phyloP scores from a whole-genome alignment of 1,140 invertebrate genomes.

The Trichomalopsis sarcophagae region DNA sequence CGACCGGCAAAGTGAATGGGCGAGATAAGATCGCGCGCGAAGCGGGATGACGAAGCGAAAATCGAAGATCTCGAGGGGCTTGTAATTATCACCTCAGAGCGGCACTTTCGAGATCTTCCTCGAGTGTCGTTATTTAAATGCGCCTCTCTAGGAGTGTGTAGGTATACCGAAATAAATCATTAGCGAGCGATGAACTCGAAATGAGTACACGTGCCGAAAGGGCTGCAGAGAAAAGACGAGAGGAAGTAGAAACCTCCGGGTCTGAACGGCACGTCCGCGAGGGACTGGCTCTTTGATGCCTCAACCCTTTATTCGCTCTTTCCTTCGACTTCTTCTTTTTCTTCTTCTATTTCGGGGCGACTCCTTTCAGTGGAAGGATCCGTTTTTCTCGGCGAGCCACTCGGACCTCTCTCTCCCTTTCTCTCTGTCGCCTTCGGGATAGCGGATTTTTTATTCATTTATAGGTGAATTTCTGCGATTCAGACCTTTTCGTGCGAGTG shows the following conservation, averaged over 20 bases:
- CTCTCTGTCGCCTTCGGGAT: background rate
- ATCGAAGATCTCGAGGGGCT: background rate
- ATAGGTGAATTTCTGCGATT: background rate
- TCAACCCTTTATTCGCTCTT: background rate
- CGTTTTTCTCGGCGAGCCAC: constrained; percentile 10
- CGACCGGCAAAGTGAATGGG: background rate
- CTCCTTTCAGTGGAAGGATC: background rate
- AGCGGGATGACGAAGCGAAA: background rate
- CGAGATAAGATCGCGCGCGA: background rate
- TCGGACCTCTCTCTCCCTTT: background rate
- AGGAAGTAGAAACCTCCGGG: too few relatives aligned
- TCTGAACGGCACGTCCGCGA: too few relatives aligned
- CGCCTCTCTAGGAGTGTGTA: too few relatives aligned
- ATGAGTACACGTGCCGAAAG: too few relatives aligned
- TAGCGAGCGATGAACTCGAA: too few relatives aligned
- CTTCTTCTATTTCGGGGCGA: background rate
- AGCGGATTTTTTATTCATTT: background rate
- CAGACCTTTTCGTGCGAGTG: background rate
- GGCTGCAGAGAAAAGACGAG: too few relatives aligned
- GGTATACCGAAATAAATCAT: too few relatives aligned
- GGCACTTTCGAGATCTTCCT: background rate
- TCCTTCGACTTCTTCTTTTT: background rate
- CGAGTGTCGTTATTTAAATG: background rate
- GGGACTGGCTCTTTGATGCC: background rate
- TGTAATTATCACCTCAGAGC: background rate